Evolutionary conservation across 2,797 vertebrate species (phyloP), one percentile per base, ranked within the genome.

Genomic region (Scomberomorus guttatus): DNA sequence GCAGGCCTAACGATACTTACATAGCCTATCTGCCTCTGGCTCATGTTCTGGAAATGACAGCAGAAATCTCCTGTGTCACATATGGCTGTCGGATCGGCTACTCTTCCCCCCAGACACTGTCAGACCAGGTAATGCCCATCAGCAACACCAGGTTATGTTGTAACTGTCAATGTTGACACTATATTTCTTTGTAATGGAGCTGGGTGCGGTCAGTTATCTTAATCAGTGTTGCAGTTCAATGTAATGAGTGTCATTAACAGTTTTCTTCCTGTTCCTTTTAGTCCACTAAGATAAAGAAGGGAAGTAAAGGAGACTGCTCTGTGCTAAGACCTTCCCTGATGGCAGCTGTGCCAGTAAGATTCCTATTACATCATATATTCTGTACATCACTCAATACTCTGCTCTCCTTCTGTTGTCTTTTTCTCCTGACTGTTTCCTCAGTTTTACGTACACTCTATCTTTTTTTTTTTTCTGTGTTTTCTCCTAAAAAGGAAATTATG

Each of bases 241-340:
- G 5, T 58, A 13, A 62, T 66, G 25, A 1, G 15, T 58, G 12
- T 3, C 17, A 22, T 7, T 3, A 29, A 11, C 3, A 39, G 0
- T 44, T 82, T 15, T 79, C 29, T 24, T 27, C 37, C 9, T 89
- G 55, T 75, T 88, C 61, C 64, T 81, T 95, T 37, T 88, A 99
- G 98, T 99, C 98, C 56, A 98, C 97, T 48, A 99, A 98, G 95
- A 99, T 99, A 83, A 99, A 99, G 93, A 98, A 96, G 64, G 98
- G 98, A 89, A 99, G 97, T 93, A 98, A 97, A 95, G 98, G 98
- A 60, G 98, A 99, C 88, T 95, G 95, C 77, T 94, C 95, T 60
- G 95, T 98, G 56, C 96, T 99, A 56, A 97, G 90, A 79, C 98
- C 98, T 63, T 97, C 98, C 0, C 93, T 99, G 83, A 97, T 99